Percentiles rank a stretch among this genome's conserved stretches.
phyloP scores from a whole-genome alignment of 2,113 vertebrate species.

The Calyptomena viridis region DNA sequence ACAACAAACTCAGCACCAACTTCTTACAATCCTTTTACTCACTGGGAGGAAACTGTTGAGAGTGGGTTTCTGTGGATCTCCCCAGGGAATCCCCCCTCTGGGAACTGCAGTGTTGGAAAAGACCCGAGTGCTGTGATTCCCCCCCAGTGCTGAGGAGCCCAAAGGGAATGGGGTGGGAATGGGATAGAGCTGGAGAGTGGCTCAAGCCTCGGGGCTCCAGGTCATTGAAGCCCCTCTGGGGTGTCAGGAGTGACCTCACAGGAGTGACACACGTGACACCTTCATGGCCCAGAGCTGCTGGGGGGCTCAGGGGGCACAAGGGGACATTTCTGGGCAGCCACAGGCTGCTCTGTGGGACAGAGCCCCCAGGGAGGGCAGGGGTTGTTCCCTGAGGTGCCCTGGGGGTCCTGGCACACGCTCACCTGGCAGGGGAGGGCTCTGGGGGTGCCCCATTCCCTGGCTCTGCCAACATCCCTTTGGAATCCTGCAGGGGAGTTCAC shows the following conservation, averaged over 20 bases:
- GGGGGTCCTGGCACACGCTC: too few species aligned
- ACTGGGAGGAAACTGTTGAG: neutral
- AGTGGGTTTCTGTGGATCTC: neutral
- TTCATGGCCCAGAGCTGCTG: neutral
- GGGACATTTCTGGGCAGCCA: neutral
- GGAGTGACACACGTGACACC: neutral
- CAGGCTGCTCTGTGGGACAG: neutral
- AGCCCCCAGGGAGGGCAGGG: neutral
- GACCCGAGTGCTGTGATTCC: neutral
- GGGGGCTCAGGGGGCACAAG: neutral
- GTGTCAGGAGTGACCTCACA: neutral
- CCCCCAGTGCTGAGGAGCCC: neutral
- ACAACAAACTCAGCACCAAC: neutral
- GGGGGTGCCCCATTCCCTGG: neutral
- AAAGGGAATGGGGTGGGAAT: neutral
- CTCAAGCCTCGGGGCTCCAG: neutral
- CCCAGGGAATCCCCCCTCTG: neutral
- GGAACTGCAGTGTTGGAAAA: neutral
- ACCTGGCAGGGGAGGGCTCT: too few species aligned
- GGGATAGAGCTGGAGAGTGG: neutral
- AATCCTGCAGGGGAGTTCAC: constrained; percentile 89
- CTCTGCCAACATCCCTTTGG: neutral
- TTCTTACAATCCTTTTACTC: neutral
- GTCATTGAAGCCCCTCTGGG: neutral
- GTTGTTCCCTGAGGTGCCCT: neutral